Evolutionary conservation across 2,888 invertebrate genomes (phyloP).

Genomic region (Tridacna crocea): DNA sequence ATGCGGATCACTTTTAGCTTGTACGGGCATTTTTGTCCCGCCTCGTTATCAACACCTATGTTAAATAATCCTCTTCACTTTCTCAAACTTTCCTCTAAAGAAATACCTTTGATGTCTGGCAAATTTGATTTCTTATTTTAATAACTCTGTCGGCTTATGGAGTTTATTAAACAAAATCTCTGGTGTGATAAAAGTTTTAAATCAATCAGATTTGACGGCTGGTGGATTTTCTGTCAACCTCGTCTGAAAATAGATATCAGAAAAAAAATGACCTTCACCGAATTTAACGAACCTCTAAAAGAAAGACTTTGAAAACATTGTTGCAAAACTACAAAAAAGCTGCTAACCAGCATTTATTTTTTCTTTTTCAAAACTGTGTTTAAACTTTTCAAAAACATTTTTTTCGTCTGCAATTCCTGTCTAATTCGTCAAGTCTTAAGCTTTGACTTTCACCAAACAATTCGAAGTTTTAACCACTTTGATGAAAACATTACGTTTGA

Average conservation of each 20-base stretch:
- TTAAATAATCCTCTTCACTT: neutral
- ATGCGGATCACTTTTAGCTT: constrained; percentile 31
- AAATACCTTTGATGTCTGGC: constrained; percentile 18
- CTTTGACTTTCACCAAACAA: too few species aligned
- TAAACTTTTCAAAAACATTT: too few species aligned
- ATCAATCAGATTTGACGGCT: too few species aligned
- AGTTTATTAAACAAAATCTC: neutral
- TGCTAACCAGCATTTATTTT: too few species aligned
- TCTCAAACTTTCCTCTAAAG: neutral
- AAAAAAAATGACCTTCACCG: neutral
- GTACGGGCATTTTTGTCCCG: constrained; percentile 37
- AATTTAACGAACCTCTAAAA: neutral
- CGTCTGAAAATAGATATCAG: neutral
- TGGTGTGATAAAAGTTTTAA: too few species aligned
- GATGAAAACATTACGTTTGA: too few species aligned
- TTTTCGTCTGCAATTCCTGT: too few species aligned
- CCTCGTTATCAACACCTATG: neutral
- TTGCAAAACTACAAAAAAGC: neutral
- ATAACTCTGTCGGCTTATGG: constrained; percentile 16
- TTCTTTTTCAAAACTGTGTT: too few species aligned
- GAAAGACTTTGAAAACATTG: neutral
- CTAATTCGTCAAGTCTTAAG: too few species aligned
- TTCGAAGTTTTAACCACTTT: too few species aligned
- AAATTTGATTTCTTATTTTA: constrained; percentile 4
- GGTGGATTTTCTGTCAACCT: neutral